Percentiles rank a stretch among this genome's conserved stretches.
phyloP scores from a whole-genome alignment of 2,113 vertebrate genomes.

The Plecturocebus donacophilus region DNA sequence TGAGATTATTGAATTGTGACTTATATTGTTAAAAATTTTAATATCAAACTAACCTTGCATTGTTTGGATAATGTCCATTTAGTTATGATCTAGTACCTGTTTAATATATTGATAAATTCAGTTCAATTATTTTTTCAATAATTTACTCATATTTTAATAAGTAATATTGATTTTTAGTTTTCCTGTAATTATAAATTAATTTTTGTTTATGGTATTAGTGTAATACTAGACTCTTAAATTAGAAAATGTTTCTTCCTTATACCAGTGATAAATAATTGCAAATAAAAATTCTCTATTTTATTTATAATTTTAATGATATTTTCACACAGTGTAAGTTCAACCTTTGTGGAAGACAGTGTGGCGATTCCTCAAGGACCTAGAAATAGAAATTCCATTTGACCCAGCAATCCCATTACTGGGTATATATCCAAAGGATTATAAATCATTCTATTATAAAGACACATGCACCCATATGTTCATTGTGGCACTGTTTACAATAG shows the following conservation, averaged over 20 bases:
- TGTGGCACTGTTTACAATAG: no score
- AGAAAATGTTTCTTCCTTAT: background rate
- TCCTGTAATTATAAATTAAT: background rate
- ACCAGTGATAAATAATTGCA: background rate
- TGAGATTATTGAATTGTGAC: background rate
- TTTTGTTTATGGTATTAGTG: background rate
- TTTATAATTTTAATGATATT: background rate
- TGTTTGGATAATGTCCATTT: background rate
- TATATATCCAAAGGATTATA: no score
- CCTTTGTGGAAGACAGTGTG: no score
- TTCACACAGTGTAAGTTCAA: background rate
- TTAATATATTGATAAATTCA: background rate
- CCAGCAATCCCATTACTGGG: no score
- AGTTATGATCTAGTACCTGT: background rate
- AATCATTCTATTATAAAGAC: no score
- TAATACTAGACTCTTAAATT: background rate
- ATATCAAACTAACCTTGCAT: background rate
- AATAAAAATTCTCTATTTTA: background rate
- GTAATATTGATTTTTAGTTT: background rate
- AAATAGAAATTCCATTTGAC: no score
- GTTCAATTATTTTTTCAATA: background rate
- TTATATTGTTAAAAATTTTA: background rate
- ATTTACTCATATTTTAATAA: background rate
- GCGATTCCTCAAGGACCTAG: no score
- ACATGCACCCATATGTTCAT: no score